Conservation (phyloP, 2,113 vertebrate species). For the Phrynocephalus versicolor region DNA sequence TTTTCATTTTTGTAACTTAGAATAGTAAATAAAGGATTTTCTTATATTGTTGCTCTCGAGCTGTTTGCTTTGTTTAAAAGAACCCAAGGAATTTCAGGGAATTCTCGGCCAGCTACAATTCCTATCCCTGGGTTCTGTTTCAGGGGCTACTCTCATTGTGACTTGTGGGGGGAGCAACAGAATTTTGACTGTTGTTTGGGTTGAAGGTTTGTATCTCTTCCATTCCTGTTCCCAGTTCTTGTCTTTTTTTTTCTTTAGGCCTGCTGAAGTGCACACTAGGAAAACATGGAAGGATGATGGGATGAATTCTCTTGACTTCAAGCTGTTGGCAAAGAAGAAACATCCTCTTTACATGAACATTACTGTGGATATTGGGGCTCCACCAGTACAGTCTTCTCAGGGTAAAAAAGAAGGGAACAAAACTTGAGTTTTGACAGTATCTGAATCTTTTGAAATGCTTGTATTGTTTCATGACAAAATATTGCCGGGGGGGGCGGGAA, state of each 20-base stretch:
- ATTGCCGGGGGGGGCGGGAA: neutral
- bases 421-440: neutral
- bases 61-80: too few species aligned
- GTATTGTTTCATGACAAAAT: neutral
- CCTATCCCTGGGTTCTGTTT: too few species aligned
- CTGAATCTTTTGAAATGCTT: fast-evolving
- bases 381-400: constrained; percentile 39
- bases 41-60: too few species aligned
- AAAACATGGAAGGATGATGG: constrained; percentile 74
- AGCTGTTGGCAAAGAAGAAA: constrained; percentile 61
- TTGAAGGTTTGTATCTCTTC: neutral
- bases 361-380: constrained; percentile 70
- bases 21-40: too few species aligned
- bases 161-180: too few species aligned
- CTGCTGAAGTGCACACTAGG: constrained; percentile 48
- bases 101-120: too few species aligned
- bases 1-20: too few species aligned
- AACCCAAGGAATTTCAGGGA: too few species aligned
- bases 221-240: neutral
- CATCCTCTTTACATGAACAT: constrained; percentile 71
- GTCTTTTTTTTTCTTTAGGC: constrained; percentile 41
- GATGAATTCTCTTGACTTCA: constrained; percentile 76
- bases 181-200: too few species aligned
- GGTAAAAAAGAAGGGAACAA: neutral
- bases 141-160: too few species aligned